phyloP scores from a whole-genome alignment of 2,888 invertebrate genomes.

The Microplitis manilae region DNA sequence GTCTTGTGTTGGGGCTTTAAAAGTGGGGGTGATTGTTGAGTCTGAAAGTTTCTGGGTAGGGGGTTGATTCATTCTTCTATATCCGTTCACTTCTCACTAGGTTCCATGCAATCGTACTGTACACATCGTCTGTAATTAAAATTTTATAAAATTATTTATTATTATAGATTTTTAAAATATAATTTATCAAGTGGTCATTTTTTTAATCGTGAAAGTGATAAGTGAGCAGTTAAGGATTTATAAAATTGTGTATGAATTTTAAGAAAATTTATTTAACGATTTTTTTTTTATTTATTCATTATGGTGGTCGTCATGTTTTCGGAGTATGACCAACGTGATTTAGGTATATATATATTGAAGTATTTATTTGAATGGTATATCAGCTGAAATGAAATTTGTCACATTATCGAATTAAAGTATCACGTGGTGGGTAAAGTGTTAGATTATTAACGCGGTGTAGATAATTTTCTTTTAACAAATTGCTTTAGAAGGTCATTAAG shows the following conservation, averaged over 20 bases:
- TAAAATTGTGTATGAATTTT: background rate
- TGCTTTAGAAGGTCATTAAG: conserved; percentile 7
- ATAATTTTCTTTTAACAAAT: conserved; percentile 25
- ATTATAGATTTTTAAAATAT: background rate
- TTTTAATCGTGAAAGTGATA: too few species aligned
- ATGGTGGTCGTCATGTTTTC: conserved; percentile 67
- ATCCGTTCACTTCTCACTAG: conserved; percentile 62
- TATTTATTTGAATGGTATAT: background rate
- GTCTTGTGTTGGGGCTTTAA: background rate
- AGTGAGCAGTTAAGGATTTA: background rate
- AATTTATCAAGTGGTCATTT: too few species aligned
- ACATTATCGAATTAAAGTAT: background rate
- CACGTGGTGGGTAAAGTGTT: background rate
- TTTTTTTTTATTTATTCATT: conserved; percentile 40
- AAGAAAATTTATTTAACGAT: background rate
- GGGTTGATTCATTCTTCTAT: conserved; percentile 61
- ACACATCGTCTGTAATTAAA: conserved; percentile 51
- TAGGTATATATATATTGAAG: conserved; percentile 56
- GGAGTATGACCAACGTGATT: conserved; percentile 62
- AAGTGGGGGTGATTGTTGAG: conserved; percentile 18
- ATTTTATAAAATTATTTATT: background rate
- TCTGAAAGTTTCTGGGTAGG: conserved; percentile 48
- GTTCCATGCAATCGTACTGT: conserved; percentile 61
- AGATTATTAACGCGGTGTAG: background rate
- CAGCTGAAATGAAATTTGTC: background rate